phyloP scores from a whole-genome alignment of 2,113 vertebrate genomes.

The Tympanuchus pallidicinctus region DNA sequence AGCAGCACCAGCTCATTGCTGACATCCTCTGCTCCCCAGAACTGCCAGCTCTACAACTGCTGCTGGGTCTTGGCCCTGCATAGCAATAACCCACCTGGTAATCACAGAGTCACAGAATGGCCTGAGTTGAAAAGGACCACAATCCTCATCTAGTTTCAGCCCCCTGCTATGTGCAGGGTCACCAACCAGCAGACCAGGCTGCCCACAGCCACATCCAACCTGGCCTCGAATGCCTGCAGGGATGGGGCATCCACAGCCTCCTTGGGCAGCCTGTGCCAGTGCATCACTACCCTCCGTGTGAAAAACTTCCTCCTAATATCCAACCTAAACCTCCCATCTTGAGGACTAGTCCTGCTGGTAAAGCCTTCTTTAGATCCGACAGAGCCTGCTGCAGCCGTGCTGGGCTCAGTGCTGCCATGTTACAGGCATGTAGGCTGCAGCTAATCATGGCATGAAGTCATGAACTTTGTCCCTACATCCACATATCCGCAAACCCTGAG shows the following conservation, averaged over 20 bases:
- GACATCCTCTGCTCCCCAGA: neutral
- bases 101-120: neutral
- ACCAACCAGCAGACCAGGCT: no score
- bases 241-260: no score
- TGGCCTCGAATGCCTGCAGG: no score
- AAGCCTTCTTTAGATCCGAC: neutral
- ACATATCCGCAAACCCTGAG: neutral
- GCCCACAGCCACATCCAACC: no score
- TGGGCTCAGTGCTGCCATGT: rapidly evolving
- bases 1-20: neutral
- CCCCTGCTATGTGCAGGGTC: no score
- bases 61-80: neutral
- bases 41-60: neutral
- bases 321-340: no score
- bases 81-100: neutral
- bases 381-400: neutral
- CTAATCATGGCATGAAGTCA: neutral
- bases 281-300: no score
- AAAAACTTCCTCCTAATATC: no score
- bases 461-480: neutral
- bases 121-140: no score
- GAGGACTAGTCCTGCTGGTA: neutral
- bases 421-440: neutral
- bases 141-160: no score
- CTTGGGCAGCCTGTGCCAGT: no score